Base-by-base conservation (phyloP, 2,888 invertebrate genomes). In the Ctena decussata region DNA sequence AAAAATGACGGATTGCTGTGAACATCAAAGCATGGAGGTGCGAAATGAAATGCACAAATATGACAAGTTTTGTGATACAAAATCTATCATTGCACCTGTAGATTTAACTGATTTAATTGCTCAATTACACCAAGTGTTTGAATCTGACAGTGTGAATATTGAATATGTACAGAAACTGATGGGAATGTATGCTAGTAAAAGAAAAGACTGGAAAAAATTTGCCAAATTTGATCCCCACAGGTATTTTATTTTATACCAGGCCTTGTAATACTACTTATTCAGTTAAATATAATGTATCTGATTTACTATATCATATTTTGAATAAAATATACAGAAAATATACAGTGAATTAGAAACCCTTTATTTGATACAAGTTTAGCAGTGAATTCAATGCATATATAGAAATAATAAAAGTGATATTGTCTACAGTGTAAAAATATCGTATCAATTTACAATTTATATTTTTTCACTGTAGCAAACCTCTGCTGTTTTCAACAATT, bases 151-250 rank as follows among this genome's bases (percentile, higher is more conserved):
- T 86, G 98, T 99, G 32, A 98, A 99, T 94, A 97, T 99, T 80
- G 99, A 99, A 91, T 97, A 98, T 94, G 98, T 99, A 12, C 97
- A 97, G 93, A 97, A 97, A 81, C 95, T 99, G 80, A 97, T 98
- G 97, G 95, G 96, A 0, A 96, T 97, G 0, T 99, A 99, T 96
- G 98, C 98, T 95, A 98, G 98, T 57, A 97, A 98, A 93, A 97
- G 97, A 0, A 97, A 97, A 30, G 99, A 99, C 89, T 99, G 99
- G 99, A 97, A 97, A 94, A 98, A 98, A 95, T 99, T 97, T 94
- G 99, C 99, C 3, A 99, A 98, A 95, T 99, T 98, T 94, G 99
- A 99, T 96, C 97, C 98, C 95, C 98, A 97, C 96, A 97, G 98
- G 98, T 98, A 95, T 21, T 24, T 27, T 21, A 8, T 21, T 46